Conservation (phyloP, 2,888 invertebrate genomes). For the Myopa tessellatipennis region DNA sequence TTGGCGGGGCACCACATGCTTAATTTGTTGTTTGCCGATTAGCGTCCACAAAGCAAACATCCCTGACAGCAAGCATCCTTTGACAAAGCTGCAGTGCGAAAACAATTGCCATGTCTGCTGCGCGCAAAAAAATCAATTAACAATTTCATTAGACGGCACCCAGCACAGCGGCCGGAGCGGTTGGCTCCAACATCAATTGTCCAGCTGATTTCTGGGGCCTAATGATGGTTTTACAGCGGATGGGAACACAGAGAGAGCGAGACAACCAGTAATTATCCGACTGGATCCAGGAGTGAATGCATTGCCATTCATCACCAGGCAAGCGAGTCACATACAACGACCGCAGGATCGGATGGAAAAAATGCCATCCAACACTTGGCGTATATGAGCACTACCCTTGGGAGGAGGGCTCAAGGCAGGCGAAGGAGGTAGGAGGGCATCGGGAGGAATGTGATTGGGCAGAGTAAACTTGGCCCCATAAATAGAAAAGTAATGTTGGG, state of each 20-base stretch:
- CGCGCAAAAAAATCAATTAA: constrained; percentile 50
- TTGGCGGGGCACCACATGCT: constrained; percentile 15
- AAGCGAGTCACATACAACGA: constrained; percentile 37
- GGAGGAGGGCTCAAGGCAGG: not conserved
- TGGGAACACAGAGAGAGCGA: constrained; percentile 20
- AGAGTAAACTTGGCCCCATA: constrained; percentile 47
- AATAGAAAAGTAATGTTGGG: constrained; percentile 60
- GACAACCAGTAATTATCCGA: constrained; percentile 51
- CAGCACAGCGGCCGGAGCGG: constrained; percentile 3
- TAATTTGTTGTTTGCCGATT: constrained; percentile 40
- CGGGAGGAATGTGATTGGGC: constrained; percentile 15
- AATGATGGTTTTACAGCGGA: not conserved
- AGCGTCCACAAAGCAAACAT: constrained; percentile 45
- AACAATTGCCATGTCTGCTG: constrained; percentile 49
- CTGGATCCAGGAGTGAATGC: constrained; percentile 40
- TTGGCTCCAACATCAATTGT: constrained; percentile 14
- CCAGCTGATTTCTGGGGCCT: constrained; percentile 6
- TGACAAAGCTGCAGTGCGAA: constrained; percentile 44
- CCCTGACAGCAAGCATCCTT: constrained; percentile 39
- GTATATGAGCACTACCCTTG: not conserved
- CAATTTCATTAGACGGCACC: constrained; percentile 27
- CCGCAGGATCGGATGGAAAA: constrained; percentile 34
- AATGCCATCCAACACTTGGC: not conserved
- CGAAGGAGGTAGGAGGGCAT: not conserved
- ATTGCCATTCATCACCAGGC: constrained; percentile 46